Evolutionary conservation across 2,888 invertebrate species (phyloP), one percentile per base, ranked within the genome.

Genomic region (Lissocephala sabroskyi): DNA sequence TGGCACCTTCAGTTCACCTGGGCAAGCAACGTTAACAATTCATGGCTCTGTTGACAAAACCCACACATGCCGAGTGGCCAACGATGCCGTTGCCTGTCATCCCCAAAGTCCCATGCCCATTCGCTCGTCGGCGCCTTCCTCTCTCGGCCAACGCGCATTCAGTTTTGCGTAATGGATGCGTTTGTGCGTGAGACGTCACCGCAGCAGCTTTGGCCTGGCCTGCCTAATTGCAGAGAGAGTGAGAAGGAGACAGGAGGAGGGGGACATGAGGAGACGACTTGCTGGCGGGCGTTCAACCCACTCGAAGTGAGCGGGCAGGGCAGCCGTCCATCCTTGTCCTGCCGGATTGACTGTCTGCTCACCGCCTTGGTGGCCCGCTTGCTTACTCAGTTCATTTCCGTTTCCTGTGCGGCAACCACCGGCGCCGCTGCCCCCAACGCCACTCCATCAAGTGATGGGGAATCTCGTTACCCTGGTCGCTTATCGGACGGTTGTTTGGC

Each of bases 341-440:
- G 5, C 28, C 7, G 35, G 26, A n/a, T 7, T 16, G 36, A 14
- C 5, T 28, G 23, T 41, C 16, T 49, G 48, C 58, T 44, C 47
- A 3, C n/a, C 23, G 55, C 19, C 41, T 62, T 58, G 52, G 57
- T 50, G 53, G 47, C 45, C 30, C 28, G 37, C 43, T 52, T 36
- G 52, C 57, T 48, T 51, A 56, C 62, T 59, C 52, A 43, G 49
- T 62, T 64, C 47, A 62, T 68, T 76, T 79, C 77, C 71, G 73
- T 19, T 61, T 75, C 75, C 63, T 52, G 46, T 37, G 50, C 42
- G 46, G 50, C 37, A 43, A 36, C 33, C 28, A 36, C 13, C 19
- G 36, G 18, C 37, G 17, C 14, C 19, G 14, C 16, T 30, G 40
- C 26, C 32, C 7, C 11, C 36, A 36, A n/a, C n/a, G n/a, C n/a